Conservation (phyloP, 2,797 vertebrate genomes). For the Chlorospingus semifuscus region DNA sequence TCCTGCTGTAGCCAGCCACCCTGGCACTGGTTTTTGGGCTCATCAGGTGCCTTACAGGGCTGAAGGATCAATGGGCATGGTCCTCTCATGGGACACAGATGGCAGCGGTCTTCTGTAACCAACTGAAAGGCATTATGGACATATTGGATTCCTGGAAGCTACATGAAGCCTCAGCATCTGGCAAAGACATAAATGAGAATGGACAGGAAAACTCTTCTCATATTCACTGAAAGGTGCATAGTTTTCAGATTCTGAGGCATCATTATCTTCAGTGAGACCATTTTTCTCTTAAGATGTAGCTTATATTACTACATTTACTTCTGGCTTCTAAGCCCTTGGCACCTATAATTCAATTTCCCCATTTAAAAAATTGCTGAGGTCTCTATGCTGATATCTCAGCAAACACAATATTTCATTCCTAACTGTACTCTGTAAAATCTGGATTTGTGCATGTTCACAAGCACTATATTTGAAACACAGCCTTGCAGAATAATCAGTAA, state of each 20-base stretch:
- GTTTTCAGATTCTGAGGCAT: neutral
- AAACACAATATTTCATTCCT: slow-evolving; percentile 46
- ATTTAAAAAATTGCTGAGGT: slow-evolving; percentile 25
- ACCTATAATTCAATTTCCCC: slow-evolving; percentile 24
- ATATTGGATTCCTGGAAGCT: neutral
- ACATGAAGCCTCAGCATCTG: neutral
- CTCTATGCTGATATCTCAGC: slow-evolving; percentile 22
- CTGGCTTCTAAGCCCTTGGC: slow-evolving; percentile 6
- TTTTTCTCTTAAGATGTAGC: neutral
- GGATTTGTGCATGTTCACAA: neutral
- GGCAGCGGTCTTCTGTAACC: neutral
- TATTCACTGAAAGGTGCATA: neutral
- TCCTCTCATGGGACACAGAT: neutral
- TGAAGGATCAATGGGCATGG: neutral
- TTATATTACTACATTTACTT: neutral
- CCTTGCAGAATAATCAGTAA: slow-evolving; percentile 26
- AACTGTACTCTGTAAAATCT: slow-evolving; percentile 36
- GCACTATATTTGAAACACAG: slow-evolving; percentile 31
- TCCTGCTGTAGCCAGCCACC: neutral
- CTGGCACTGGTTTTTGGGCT: neutral
- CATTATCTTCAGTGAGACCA: neutral
- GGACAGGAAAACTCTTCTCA: neutral
- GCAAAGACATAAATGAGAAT: neutral
- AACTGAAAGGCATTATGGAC: neutral
- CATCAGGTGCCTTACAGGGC: rapidly evolving